Base-by-base conservation (phyloP, 2,113 vertebrate genomes). In the Psophia crepitans region DNA sequence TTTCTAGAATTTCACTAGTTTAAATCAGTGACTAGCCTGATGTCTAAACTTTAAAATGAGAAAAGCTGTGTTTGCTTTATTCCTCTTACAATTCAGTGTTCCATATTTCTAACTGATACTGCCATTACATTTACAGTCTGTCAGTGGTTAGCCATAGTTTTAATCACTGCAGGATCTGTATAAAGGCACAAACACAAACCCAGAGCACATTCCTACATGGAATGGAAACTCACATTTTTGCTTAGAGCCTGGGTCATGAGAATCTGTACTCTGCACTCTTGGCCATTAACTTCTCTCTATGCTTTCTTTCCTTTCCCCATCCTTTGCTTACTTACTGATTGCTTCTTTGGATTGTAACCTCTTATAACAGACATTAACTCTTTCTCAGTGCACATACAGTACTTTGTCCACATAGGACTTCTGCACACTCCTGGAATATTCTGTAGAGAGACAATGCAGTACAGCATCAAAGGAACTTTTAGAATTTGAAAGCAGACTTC, bases 111-210 rank as follows among this genome's bases (percentile, higher is more conserved):
- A 51, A 84, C 94, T 6, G 2, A 75, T 93, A 43, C 5, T 92
- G 27, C 26, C 32, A 22, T 94, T 95, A n/a, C 71, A n/a, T 91
- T 91, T 82, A 51, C 61, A 76, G 32, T 43, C 22, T 93, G 26
- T 32, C 37, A 24, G 9, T 54, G 41, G 32, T 79, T 91, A 81
- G 30, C 46, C 23, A 20, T 1, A 8, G 26, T 69, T 92, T 80
- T 91, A 91, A 69, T 76, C 51, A 54, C 46, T 73, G 78, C n/a
- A 49, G 37, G 16, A 33, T 65, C 35, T 87, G 44, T 76, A 33
- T 5, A 18, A 85, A 56, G 44, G 46, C 37, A 64, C 56, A 49
- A 41, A 64, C 35, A n/a, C 27, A 94, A 85, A 74, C 11, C 3
- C 57, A 85, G 57, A 68, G 43, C 23, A 56, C 44, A 51, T 84